Percentiles rank a stretch among this genome's conserved stretches.
phyloP scores from a whole-genome alignment of 2,797 vertebrate genomes.

The Lepilemur septentrionalis region DNA sequence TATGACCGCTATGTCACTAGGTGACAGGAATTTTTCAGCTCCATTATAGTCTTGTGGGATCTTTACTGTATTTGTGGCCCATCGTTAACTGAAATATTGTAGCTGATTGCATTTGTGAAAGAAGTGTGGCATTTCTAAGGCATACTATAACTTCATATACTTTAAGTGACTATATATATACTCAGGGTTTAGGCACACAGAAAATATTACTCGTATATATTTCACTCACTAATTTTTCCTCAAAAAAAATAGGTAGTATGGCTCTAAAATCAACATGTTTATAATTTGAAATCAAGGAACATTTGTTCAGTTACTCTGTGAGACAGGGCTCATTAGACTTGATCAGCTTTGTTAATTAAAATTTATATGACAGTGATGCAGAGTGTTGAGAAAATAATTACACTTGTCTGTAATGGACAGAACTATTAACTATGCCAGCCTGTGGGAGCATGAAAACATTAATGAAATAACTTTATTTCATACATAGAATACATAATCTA shows the following conservation, averaged over 20 bases:
- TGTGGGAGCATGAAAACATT: not conserved
- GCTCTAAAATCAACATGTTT: not conserved
- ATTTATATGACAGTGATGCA: not conserved
- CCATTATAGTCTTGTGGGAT: not conserved
- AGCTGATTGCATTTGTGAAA: not conserved
- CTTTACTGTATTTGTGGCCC: not conserved
- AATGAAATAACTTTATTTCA: slow-evolving; percentile 17
- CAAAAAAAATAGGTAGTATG: not conserved
- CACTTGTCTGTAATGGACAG: not conserved
- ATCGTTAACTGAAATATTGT: not conserved
- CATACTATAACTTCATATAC: not conserved
- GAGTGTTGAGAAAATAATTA: not conserved
- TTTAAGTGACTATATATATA: not conserved
- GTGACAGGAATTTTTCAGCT: not conserved
- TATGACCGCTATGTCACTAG: not conserved
- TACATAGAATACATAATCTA: not conserved
- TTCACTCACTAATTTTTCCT: not conserved
- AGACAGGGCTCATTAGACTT: not conserved
- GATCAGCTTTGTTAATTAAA: not conserved
- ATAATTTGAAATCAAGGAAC: not conserved
- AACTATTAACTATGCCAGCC: not conserved
- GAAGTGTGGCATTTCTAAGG: not conserved
- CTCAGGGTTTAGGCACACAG: not conserved
- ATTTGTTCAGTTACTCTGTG: not conserved
- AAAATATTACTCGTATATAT: not conserved